These are phyloP conservation scores for Thaumatotibia leucotreta DNA, from an alignment of 1,140 invertebrate genomes.

Conservation along the genomic window DNA sequence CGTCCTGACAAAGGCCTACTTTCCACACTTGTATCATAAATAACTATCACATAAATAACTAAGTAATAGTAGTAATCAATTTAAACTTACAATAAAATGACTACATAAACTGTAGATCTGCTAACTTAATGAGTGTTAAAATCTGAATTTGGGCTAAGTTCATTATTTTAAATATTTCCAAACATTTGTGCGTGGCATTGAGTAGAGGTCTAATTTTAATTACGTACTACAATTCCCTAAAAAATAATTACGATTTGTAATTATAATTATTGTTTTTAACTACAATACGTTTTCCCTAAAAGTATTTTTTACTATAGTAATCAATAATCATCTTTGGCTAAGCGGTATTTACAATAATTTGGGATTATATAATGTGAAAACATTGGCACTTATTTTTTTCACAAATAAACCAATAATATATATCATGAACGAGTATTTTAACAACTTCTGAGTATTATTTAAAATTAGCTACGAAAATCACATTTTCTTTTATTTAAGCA, in stretches of 20 bases:
- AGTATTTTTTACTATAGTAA: slow-evolving; percentile 24
- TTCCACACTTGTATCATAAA: no score
- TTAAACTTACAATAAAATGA: not conserved
- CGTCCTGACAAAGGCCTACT: no score
- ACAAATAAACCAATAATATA: not conserved
- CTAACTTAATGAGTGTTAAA: not conserved
- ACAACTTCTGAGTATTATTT: not conserved
- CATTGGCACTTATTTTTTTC: not conserved
- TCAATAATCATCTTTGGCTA: slow-evolving; percentile 52
- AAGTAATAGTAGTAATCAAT: no score
- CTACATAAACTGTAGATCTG: not conserved
- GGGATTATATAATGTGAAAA: not conserved
- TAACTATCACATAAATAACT: no score
- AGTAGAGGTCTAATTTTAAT: slow-evolving; percentile 31
- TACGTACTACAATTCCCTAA: slow-evolving; percentile 27
- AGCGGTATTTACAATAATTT: slow-evolving; percentile 45
- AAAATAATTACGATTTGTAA: slow-evolving; percentile 22
- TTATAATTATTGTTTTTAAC: slow-evolving; percentile 24
- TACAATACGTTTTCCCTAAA: slow-evolving; percentile 26
- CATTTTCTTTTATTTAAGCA: not conserved
- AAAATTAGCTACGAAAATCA: not conserved
- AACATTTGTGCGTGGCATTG: slow-evolving; percentile 45
- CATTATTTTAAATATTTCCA: slow-evolving; percentile 42
- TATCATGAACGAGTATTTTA: not conserved
- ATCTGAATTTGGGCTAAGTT: not conserved